phyloP scores from a whole-genome alignment of 2,113 vertebrate species.

The Rhadina sibilatrix region DNA sequence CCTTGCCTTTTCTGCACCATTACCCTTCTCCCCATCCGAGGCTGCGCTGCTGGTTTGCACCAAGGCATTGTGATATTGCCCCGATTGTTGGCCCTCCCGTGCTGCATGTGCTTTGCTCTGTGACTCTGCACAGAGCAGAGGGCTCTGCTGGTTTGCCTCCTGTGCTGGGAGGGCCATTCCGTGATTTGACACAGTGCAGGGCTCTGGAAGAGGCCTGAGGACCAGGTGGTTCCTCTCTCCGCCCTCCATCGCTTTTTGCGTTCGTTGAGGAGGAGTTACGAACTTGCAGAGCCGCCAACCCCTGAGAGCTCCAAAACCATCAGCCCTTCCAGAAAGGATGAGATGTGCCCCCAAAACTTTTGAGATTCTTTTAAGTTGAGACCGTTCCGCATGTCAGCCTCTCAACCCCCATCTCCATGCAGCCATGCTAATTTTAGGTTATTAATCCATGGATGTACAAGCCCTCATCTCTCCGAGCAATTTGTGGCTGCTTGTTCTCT shows the following conservation, averaged over 20 bases:
- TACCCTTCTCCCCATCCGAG: conserved; percentile 17
- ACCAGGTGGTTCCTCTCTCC: background rate
- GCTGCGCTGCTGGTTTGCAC: conserved; percentile 1
- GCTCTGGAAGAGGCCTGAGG: background rate
- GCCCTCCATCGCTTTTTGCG: background rate
- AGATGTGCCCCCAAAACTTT: background rate
- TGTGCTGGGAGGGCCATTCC: background rate
- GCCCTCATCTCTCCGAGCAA: background rate
- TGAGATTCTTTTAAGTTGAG: background rate
- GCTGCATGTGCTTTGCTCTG: background rate
- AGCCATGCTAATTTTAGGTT: background rate
- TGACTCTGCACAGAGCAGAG: background rate
- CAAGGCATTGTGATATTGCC: background rate
- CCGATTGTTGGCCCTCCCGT: accelerated
- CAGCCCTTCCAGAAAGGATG: background rate
- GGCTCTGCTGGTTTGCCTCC: background rate
- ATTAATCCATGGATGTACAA: background rate
- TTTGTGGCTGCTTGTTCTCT: background rate
- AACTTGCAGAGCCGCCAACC: background rate
- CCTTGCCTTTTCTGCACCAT: conserved; percentile 56
- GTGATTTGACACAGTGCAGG: background rate
- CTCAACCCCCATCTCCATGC: accelerated
- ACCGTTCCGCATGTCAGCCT: background rate
- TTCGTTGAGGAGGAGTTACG: background rate
- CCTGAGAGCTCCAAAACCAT: background rate